A percentile compares a stretch with the other conserved stretches of the same genome.
Conservation (phyloP, 2,888 invertebrate species). For the Noctua janthe region DNA sequence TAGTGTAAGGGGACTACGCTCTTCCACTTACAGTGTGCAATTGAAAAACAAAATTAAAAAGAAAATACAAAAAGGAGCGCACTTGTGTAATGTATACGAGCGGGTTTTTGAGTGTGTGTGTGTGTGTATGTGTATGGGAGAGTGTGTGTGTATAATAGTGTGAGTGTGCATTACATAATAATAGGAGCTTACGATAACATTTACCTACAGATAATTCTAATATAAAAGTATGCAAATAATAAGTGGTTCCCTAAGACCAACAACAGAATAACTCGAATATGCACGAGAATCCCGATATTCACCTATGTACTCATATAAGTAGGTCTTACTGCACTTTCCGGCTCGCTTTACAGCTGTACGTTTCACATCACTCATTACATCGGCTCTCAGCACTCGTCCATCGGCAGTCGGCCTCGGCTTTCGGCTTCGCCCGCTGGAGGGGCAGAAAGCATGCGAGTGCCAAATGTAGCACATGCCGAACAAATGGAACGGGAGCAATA, state of each 20-base stretch:
- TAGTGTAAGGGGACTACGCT: too few species aligned
- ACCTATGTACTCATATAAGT: background rate
- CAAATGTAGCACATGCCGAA: slow-evolving; percentile 68
- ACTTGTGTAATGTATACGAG: too few species aligned
- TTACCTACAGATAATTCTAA: background rate
- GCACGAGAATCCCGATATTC: too few species aligned
- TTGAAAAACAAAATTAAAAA: too few species aligned
- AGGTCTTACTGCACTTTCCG: slow-evolving; percentile 25
- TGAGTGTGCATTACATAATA: too few species aligned
- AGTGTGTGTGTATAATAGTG: too few species aligned
- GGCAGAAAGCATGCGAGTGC: slow-evolving; percentile 68
- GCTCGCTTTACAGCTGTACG: slow-evolving; percentile 9
- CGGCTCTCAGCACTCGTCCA: slow-evolving; percentile 42
- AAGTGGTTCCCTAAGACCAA: background rate
- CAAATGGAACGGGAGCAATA: slow-evolving; percentile 72
- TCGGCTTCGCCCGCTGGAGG: slow-evolving; percentile 51
- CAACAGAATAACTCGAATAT: background rate
- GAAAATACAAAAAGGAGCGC: too few species aligned
- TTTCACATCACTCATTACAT: slow-evolving; percentile 42
- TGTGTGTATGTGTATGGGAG: too few species aligned
- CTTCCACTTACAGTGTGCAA: too few species aligned
- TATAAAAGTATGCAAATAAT: background rate
- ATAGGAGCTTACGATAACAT: background rate
- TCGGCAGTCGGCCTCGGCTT: slow-evolving; percentile 37
- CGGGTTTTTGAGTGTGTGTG: too few species aligned